phyloP scores from a whole-genome alignment of 2,888 invertebrate species.

The Amblyteles armatorius region DNA sequence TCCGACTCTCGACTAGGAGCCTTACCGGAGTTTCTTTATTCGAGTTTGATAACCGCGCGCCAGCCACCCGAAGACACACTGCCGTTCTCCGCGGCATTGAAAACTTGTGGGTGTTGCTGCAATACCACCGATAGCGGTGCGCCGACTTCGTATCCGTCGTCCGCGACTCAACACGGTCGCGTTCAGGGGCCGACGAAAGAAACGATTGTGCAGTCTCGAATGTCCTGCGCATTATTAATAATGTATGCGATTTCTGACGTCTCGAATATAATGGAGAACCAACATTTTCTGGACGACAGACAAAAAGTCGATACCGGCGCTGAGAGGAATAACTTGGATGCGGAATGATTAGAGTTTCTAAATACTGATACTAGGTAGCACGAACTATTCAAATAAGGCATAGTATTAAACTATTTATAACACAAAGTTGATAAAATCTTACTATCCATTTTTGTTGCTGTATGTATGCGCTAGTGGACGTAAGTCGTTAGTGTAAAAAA shows the following conservation, averaged over 20 bases:
- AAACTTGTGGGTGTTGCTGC: conserved; percentile 17
- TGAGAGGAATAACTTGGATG: neutral
- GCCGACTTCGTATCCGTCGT: conserved; percentile 17
- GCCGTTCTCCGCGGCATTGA: conserved; percentile 17
- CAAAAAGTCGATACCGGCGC: neutral
- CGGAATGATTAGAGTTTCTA: neutral
- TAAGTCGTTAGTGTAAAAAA: too few relatives aligned
- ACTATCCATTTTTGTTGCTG: too few relatives aligned
- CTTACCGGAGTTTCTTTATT: conserved; percentile 32
- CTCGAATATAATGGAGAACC: neutral
- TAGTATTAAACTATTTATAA: too few relatives aligned
- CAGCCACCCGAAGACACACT: conserved; percentile 36
- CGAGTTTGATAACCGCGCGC: conserved; percentile 51
- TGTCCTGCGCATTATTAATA: neutral
- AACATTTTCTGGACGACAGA: conserved; percentile 4
- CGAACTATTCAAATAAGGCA: too few relatives aligned
- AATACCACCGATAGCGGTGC: neutral
- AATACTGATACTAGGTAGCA: neutral
- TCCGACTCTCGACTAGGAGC: conserved; percentile 17
- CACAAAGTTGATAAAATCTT: too few relatives aligned
- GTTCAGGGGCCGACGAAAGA: conserved; percentile 14
- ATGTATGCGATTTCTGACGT: conserved; percentile 18
- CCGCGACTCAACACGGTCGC: conserved; percentile 15
- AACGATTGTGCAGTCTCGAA: conserved; percentile 16
- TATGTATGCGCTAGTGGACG: too few relatives aligned